Evolutionary conservation across 2,113 vertebrate genomes (phyloP).

Genomic region (Dipodomys ordii): DNA sequence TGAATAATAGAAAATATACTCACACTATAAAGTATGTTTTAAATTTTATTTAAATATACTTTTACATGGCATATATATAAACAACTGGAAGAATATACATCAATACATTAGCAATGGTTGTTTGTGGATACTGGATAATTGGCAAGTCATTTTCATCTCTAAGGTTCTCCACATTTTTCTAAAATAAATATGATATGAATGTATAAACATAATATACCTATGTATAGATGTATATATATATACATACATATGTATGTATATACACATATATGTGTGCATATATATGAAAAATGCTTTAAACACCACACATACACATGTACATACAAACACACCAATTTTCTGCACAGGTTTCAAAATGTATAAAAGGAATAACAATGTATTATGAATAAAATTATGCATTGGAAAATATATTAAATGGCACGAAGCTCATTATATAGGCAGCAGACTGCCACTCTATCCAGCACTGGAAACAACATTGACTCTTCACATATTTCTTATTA

Average conservation of each 20-base stretch:
- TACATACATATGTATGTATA: neutral
- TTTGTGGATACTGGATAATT: neutral
- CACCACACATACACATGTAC: neutral
- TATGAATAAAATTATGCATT: conserved; percentile 17
- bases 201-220: too few relatives aligned
- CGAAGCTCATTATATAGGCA: neutral
- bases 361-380: conserved; percentile 53
- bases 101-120: conserved; percentile 43
- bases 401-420: conserved; percentile 42
- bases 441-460: neutral
- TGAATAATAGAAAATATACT: conserved; percentile 37
- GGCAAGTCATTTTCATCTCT: conserved; percentile 31
- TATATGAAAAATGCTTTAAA: conserved; percentile 16
- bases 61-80: conserved; percentile 32
- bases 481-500: conserved; percentile 29
- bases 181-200: neutral
- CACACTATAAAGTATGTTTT: neutral
- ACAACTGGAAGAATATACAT: neutral
- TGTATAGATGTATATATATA: too few relatives aligned
- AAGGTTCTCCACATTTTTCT: conserved; percentile 3
- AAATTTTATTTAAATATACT: conserved; percentile 39
- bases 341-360: conserved; percentile 53
- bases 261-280: neutral
- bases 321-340: neutral
- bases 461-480: conserved; percentile 45